Evolutionary conservation across 2,888 invertebrate genomes (phyloP).

Genomic region (Drosophila siamana): DNA sequence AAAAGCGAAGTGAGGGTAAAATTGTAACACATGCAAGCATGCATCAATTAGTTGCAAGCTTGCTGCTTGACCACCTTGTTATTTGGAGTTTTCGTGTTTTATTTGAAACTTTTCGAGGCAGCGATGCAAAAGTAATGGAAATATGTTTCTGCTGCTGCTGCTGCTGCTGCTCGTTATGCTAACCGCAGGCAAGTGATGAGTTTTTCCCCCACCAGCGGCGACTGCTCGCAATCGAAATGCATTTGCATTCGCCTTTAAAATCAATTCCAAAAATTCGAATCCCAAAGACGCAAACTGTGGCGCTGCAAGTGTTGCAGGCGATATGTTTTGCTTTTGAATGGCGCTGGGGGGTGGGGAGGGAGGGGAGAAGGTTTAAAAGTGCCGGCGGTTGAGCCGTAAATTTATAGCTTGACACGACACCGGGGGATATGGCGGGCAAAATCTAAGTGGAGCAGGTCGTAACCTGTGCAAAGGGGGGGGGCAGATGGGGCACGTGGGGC

Average conservation of each 20-base stretch:
- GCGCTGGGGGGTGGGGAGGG: too few relatives aligned
- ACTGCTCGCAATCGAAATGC: constrained; percentile 52
- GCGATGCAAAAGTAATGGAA: not conserved
- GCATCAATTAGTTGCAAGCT: constrained; percentile 14
- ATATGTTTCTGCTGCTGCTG: constrained; percentile 15
- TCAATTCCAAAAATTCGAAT: constrained; percentile 37
- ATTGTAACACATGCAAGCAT: not conserved
- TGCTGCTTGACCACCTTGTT: constrained; percentile 3
- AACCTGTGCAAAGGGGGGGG: not conserved
- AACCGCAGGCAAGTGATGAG: constrained; percentile 15
- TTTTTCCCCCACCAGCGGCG: too few relatives aligned
- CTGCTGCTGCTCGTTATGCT: constrained; percentile 30
- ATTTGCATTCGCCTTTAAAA: constrained; percentile 68
- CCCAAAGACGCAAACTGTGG: constrained; percentile 30
- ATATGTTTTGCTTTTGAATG: too few relatives aligned
- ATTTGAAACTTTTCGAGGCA: too few relatives aligned
- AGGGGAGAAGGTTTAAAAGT: too few relatives aligned
- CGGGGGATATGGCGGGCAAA: constrained; percentile 13
- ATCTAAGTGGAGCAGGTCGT: constrained; percentile 36
- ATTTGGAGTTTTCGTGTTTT: not conserved
- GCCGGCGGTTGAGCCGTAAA: constrained; percentile 57
- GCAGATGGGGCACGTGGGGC: not conserved
- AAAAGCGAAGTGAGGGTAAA: too few relatives aligned
- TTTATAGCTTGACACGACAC: constrained; percentile 58
- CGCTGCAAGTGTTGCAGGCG: constrained; percentile 4